Evolutionary conservation across 1,140 invertebrate genomes (phyloP).

Genomic region (Scaptomyza hsui): DNA sequence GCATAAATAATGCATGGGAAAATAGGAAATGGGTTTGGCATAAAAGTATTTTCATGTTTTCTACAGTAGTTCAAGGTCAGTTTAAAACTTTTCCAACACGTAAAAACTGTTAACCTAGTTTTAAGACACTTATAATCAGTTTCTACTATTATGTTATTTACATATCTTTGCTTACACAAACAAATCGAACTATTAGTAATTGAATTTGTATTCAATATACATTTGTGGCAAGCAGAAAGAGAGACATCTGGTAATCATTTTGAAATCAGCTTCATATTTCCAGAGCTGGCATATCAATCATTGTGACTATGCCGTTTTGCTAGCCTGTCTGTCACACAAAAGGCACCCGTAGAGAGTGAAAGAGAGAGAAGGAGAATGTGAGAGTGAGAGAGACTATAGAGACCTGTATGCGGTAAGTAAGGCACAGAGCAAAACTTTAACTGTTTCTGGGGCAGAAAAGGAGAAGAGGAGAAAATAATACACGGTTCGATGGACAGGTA

Average conservation of each 20-base stretch:
- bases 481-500: conserved; percentile 24
- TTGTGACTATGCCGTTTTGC: conserved; percentile 40
- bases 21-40: neutral
- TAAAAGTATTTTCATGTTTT: conserved; percentile 36
- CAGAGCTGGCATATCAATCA: conserved; percentile 62
- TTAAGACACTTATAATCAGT: too few species aligned
- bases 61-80: conserved; percentile 19
- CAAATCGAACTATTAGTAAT: conserved; percentile 10
- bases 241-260: conserved; percentile 44
- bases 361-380: neutral
- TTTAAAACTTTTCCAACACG: neutral
- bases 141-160: neutral
- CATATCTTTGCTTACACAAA: neutral
- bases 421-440: conserved; percentile 33
- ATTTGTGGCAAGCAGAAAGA: conserved; percentile 1
- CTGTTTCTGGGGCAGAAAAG: conserved; percentile 11
- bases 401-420: conserved; percentile 33
- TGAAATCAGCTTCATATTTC: conserved; percentile 45
- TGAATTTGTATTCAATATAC: conserved; percentile 8
- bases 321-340: conserved; percentile 28
- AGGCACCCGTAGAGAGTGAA: too few species aligned
- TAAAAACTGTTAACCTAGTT: too few species aligned
- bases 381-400: neutral
- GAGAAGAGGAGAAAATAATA: neutral
- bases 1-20: conserved; percentile 7